phyloP scores from a whole-genome alignment of 2,113 vertebrate genomes.

The Cryptomyrus ogoouensis region DNA sequence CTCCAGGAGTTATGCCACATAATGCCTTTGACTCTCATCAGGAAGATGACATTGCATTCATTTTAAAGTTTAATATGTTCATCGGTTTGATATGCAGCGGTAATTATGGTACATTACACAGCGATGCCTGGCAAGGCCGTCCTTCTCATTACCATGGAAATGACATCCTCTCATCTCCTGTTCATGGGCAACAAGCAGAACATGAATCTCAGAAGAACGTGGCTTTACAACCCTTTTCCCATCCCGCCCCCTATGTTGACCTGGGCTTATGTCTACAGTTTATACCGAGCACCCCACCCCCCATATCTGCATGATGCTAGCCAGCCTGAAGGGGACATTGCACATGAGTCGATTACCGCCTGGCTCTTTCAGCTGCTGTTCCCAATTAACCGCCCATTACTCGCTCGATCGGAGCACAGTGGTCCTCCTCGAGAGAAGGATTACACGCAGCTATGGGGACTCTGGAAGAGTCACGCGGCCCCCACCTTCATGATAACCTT shows the following conservation, averaged over 20 bases:
- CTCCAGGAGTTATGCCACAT: not conserved
- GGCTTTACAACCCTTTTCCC: not conserved
- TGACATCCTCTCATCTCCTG: not conserved
- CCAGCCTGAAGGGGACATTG: not conserved
- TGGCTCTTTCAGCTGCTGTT: not conserved
- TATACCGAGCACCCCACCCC: too few relatives aligned
- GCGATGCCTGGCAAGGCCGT: not conserved
- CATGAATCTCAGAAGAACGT: not conserved
- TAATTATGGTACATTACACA: constrained; percentile 7
- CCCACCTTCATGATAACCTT: not conserved
- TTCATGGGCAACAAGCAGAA: not conserved
- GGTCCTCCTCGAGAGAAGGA: not conserved
- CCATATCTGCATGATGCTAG: not conserved
- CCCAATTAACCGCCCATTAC: not conserved
- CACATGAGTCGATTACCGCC: not conserved
- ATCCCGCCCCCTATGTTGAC: not conserved
- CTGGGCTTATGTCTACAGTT: not conserved
- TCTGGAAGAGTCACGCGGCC: not conserved
- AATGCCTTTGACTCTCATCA: not conserved
- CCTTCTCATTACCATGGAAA: constrained; percentile 1
- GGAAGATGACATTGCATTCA: not conserved
- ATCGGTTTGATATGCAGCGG: not conserved
- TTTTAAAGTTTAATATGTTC: constrained; percentile 15
- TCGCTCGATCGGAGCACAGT: not conserved
- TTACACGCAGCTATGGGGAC: not conserved